Evolutionary conservation across 1,140 invertebrate genomes (phyloP).

Genomic region (Pissodes strobi): DNA sequence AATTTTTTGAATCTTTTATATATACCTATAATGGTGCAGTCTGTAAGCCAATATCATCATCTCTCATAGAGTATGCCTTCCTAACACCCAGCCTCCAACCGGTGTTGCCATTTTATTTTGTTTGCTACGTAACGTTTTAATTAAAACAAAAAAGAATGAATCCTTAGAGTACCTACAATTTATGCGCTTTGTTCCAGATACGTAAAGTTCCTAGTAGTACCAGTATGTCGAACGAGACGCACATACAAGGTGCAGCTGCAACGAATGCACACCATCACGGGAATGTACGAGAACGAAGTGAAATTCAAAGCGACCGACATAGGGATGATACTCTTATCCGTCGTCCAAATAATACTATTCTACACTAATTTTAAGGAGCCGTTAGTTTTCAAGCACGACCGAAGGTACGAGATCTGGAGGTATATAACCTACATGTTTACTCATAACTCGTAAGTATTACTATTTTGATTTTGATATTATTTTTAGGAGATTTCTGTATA

Average conservation of each 20-base stretch:
- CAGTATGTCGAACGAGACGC: constrained; percentile 18
- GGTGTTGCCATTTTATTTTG: no score
- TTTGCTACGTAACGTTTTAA: no score
- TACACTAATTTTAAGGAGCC: constrained; percentile 59
- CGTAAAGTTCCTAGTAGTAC: constrained; percentile 31
- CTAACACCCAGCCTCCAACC: no score
- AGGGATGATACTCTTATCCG: constrained; percentile 77
- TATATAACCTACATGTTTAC: constrained; percentile 95
- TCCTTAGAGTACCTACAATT: no score
- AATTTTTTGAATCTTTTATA: no score
- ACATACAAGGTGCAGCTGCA: constrained; percentile 12
- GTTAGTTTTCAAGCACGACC: constrained; percentile 15
- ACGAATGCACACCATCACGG: constrained; percentile 44
- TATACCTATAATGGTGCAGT: no score
- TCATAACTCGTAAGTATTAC: constrained; percentile 79
- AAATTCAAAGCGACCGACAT: constrained; percentile 81
- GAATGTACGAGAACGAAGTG: constrained; percentile 81
- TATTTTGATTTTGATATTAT: not conserved
- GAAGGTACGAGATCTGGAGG: constrained; percentile 83
- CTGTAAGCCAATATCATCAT: no score
- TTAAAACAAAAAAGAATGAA: no score
- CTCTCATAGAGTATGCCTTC: no score
- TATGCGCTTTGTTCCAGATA: constrained; percentile 28
- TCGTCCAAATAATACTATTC: constrained; percentile 71
- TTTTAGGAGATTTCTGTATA: not conserved